Evolutionary conservation across 1,140 invertebrate genomes (phyloP).

Genomic region (Drosophila mauritiana): DNA sequence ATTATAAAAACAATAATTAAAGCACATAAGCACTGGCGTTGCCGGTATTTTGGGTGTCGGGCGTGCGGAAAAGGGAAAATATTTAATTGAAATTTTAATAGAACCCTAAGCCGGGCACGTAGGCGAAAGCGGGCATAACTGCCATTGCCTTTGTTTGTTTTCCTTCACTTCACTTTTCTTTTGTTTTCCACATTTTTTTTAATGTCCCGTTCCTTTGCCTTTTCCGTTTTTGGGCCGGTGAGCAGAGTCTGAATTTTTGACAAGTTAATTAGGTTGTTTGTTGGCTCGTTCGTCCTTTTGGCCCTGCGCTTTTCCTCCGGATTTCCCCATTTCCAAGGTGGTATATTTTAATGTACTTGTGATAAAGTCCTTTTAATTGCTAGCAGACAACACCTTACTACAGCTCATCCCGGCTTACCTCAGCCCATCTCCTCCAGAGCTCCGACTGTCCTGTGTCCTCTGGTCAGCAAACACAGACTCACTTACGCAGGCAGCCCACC

Average conservation of each 20-base stretch:
- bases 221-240: conserved; percentile 28
- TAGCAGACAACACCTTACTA: conserved; percentile 41
- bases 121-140: conserved; percentile 28
- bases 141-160: conserved; percentile 15
- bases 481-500: background rate
- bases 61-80: conserved; percentile 28
- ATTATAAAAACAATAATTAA: conserved; percentile 70
- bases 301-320: background rate
- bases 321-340: conserved; percentile 19
- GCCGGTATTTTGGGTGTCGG: conserved; percentile 8
- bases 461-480: conserved; percentile 13
- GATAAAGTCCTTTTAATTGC: conserved; percentile 66
- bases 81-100: conserved; percentile 77
- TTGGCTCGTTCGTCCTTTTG: conserved; percentile 14
- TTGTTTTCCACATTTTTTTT: conserved; percentile 12
- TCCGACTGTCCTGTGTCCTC: background rate
- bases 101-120: conserved; percentile 66
- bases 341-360: conserved; percentile 67
- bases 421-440: background rate
- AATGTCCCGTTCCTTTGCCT: conserved; percentile 4
- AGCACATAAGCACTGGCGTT: conserved; percentile 38
- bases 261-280: conserved; percentile 75
- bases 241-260: conserved; percentile 64
- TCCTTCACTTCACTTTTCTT: conserved; percentile 13
- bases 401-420: conserved; percentile 4